Conservation (phyloP, 2,888 invertebrate genomes). For the Gymnoscelis rufifasciata region DNA sequence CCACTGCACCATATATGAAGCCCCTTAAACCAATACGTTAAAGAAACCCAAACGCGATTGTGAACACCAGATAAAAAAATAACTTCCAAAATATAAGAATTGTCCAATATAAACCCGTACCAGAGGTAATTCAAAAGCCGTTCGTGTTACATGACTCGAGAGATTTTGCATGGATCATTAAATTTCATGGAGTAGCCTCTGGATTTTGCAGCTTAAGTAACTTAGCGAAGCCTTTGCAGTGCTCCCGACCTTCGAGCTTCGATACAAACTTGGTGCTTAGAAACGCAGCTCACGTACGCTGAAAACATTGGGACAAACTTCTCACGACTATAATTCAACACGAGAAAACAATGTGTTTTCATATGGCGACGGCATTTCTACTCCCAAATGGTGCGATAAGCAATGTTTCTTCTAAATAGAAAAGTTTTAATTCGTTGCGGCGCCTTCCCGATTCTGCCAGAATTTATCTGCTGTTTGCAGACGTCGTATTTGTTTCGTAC, state of each 20-base stretch:
- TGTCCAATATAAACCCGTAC: background rate
- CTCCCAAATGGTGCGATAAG: constrained; percentile 40
- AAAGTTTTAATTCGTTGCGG: constrained; percentile 64
- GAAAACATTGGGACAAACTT: constrained; percentile 39
- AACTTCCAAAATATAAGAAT: background rate
- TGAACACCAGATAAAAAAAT: background rate
- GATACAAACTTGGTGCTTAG: constrained; percentile 17
- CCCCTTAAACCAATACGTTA: too few species aligned
- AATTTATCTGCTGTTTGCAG: constrained; percentile 3
- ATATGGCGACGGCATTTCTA: constrained; percentile 36
- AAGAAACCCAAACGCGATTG: too few species aligned
- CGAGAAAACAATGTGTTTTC: constrained; percentile 49
- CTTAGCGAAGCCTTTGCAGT: constrained; percentile 24
- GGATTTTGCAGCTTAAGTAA: constrained; percentile 33
- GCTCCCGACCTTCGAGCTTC: constrained; percentile 11
- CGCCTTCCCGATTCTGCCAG: constrained; percentile 21
- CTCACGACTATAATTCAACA: constrained; percentile 39
- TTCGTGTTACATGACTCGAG: constrained; percentile 24
- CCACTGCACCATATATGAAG: too few species aligned
- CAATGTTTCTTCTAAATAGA: constrained; percentile 55
- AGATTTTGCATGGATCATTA: constrained; percentile 33
- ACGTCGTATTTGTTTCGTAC: background rate
- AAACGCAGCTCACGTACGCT: constrained; percentile 32
- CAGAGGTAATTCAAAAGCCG: constrained; percentile 18
- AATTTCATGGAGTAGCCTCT: constrained; percentile 30